Conservation (phyloP, 2,113 vertebrate genomes). For the Gymnogyps californianus region DNA sequence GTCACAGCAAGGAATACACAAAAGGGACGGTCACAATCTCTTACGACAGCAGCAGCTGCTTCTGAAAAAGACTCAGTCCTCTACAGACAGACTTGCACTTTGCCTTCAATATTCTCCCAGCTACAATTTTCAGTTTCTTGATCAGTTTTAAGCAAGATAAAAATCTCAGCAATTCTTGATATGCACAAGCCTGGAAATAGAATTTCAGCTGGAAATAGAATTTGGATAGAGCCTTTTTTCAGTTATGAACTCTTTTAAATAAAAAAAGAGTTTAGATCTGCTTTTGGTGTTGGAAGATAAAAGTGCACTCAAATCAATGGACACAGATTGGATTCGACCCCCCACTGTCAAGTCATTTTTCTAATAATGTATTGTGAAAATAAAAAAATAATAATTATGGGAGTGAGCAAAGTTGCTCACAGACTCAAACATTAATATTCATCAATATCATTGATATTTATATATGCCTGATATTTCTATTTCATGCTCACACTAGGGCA, state of each 20-base stretch:
- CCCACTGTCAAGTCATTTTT: not conserved
- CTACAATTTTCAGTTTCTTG: not conserved
- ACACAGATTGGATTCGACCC: not conserved
- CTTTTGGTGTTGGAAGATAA: not conserved
- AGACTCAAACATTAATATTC: conserved; percentile 37
- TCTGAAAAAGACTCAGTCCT: not conserved
- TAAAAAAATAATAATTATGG: not conserved
- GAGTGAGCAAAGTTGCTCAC: not conserved
- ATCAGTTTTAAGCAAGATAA: not conserved
- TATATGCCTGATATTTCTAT: conserved; percentile 45
- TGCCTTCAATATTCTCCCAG: not conserved
- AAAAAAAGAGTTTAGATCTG: not conserved
- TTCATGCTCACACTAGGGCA: not conserved
- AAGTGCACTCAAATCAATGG: conserved; percentile 27
- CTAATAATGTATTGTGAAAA: not conserved
- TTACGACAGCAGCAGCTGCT: conserved; percentile 44
- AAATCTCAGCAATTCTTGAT: not conserved
- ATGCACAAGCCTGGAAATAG: not conserved
- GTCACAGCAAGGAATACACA: not conserved
- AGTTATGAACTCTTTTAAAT: not conserved
- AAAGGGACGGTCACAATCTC: not conserved
- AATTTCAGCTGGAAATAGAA: not conserved
- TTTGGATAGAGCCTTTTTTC: not conserved
- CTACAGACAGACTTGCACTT: not conserved
- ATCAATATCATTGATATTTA: conserved; percentile 42